Conservation (phyloP, 30 jellyfish, hydroid and myxozoan genomes). For the Aurelia sp. region DNA sequence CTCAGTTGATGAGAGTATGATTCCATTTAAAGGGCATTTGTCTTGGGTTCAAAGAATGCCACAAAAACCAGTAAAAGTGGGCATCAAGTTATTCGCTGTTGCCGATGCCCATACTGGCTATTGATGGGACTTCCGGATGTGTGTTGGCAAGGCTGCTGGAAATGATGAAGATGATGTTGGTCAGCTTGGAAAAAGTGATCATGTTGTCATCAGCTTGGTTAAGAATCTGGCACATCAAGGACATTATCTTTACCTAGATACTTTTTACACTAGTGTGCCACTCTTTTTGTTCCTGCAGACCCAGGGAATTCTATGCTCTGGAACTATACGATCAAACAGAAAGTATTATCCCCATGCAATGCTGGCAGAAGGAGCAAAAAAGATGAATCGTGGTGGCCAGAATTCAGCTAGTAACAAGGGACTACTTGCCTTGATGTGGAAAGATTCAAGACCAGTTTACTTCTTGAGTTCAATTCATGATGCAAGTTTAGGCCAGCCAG, state of each 20-base stretch:
- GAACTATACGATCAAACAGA: conserved; percentile 13
- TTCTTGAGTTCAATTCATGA: too few species aligned
- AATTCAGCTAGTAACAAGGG: too few species aligned
- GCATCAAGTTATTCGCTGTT: conserved; percentile 3
- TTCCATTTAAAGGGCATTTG: background rate
- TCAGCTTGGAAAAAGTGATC: conserved; percentile 11
- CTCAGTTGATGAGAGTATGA: background rate
- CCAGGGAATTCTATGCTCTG: conserved; percentile 7
- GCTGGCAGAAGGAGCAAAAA: background rate
- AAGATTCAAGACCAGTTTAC: too few species aligned
- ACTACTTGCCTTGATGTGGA: too few species aligned
- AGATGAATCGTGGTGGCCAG: background rate
- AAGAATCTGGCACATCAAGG: conserved; percentile 16
- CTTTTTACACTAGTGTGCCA: conserved; percentile 21
- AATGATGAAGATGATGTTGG: conserved; percentile 21
- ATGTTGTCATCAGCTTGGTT: conserved; percentile 7
- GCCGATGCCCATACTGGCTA: conserved; percentile 46
- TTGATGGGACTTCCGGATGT: conserved; percentile 9
- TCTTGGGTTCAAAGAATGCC: background rate
- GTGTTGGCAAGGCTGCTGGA: background rate
- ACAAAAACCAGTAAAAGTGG: background rate
- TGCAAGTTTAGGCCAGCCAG: too few species aligned
- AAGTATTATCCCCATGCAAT: background rate
- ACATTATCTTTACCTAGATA: conserved; percentile 10
- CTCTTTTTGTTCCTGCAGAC: conserved; percentile 14